Percentiles rank a stretch among this genome's conserved stretches.
phyloP scores from a whole-genome alignment of 2,797 vertebrate species.

The Heterohyrax brucei region DNA sequence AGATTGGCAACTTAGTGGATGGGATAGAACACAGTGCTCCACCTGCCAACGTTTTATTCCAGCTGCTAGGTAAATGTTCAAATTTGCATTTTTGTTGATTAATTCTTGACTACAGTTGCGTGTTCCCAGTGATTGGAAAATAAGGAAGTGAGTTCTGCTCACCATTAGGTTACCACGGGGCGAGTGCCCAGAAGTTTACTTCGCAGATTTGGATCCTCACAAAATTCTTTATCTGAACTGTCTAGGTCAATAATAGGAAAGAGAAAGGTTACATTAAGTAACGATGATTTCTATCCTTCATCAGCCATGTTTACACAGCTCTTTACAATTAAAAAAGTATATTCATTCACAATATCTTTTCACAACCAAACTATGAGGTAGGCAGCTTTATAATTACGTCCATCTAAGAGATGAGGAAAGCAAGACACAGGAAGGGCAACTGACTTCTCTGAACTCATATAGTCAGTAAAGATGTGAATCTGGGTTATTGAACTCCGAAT shows the following conservation, averaged over 20 bases:
- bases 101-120: background rate
- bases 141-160: background rate
- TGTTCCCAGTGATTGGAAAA: background rate
- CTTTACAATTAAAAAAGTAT: background rate
- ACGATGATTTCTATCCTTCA: background rate
- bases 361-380: background rate
- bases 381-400: background rate
- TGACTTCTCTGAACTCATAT: background rate
- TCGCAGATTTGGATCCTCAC: background rate
- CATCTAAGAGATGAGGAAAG: constrained; percentile 32
- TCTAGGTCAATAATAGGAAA: background rate
- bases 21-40: background rate
- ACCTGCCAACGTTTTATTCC: background rate
- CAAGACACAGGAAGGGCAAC: background rate
- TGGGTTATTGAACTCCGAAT: background rate
- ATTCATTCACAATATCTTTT: background rate
- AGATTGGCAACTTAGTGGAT: background rate
- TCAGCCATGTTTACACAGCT: background rate
- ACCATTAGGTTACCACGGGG: background rate
- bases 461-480: background rate
- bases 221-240: constrained; percentile 10
- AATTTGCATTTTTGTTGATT: constrained; percentile 19
- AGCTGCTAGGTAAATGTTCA: background rate
- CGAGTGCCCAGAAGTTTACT: background rate
- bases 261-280: background rate